phyloP scores from a whole-genome alignment of 1,140 invertebrate species.

The Ylistrum balloti region DNA sequence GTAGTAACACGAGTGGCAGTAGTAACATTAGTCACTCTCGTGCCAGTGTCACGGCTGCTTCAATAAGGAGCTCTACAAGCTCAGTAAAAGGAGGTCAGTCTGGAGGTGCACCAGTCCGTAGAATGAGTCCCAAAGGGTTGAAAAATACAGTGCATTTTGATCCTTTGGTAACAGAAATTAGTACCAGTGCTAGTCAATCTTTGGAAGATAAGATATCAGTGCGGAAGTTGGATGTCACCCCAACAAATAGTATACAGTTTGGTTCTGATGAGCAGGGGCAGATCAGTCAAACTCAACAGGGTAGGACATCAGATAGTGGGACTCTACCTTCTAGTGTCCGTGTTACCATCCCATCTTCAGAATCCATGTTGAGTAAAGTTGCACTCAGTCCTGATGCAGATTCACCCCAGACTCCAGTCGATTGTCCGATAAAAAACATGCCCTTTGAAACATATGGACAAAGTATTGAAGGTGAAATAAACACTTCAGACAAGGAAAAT shows the following conservation, averaged over 20 bases:
- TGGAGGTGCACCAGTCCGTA: conserved; percentile 56
- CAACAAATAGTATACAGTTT: conserved; percentile 64
- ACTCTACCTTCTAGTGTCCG: conserved; percentile 23
- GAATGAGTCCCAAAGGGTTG: conserved; percentile 76
- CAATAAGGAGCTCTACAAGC: conserved; percentile 62
- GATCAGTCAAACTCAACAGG: conserved; percentile 37
- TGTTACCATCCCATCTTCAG: conserved; percentile 42
- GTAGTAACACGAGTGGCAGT: conserved; percentile 41
- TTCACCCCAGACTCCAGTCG: conserved; percentile 66
- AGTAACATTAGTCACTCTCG: conserved; percentile 44
- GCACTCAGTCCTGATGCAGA: conserved; percentile 70
- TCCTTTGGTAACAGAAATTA: conserved; percentile 71
- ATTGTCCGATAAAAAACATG: conserved; percentile 54
- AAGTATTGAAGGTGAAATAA: conserved; percentile 64
- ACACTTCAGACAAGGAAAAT: conserved; percentile 77
- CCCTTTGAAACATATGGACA: conserved; percentile 60
- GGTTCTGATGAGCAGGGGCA: conserved; percentile 43
- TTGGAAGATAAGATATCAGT: conserved; percentile 71
- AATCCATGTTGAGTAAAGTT: conserved; percentile 71
- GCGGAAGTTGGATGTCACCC: conserved; percentile 69
- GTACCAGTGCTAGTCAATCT: conserved; percentile 73
- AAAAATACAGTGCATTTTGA: conserved; percentile 79
- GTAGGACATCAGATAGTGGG: conserved; percentile 51
- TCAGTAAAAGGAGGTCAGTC: conserved; percentile 60
- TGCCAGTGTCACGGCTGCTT: conserved; percentile 52